Conservation (phyloP, 64 coral and sea anemone species). For the Acropora yongei region DNA sequence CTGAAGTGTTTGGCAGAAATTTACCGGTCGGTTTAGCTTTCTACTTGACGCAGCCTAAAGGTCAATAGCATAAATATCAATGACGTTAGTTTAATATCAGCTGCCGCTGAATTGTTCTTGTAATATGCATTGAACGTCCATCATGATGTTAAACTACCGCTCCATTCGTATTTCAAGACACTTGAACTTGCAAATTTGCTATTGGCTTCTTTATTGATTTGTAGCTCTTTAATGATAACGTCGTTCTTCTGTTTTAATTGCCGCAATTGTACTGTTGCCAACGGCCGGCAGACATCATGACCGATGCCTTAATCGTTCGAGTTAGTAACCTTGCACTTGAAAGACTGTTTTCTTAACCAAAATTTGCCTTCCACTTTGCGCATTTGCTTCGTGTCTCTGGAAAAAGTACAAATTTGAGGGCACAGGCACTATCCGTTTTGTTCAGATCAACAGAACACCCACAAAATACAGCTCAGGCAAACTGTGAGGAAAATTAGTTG, state of each 20-base stretch:
- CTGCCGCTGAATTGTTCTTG: not conserved
- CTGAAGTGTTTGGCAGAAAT: not conserved
- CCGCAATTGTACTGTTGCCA: not conserved
- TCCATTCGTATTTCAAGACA: not conserved
- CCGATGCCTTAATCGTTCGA: too few relatives aligned
- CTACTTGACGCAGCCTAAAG: not conserved
- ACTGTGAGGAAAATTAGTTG: not conserved
- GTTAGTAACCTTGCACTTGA: too few relatives aligned
- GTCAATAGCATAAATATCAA: not conserved
- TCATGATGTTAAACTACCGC: not conserved
- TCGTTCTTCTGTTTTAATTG: not conserved
- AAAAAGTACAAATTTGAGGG: not conserved
- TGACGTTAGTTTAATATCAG: not conserved
- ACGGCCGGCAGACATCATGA: not conserved
- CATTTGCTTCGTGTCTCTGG: not conserved
- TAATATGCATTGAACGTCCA: not conserved
- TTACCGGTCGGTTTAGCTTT: not conserved
- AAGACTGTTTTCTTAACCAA: not conserved
- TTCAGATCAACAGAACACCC: too few relatives aligned
- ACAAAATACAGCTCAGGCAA: too few relatives aligned
- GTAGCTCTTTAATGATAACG: not conserved
- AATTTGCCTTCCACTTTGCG: not conserved
- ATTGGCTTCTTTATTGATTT: not conserved
- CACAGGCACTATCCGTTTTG: not conserved
- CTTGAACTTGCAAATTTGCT: constrained; percentile 6